Percentiles rank a stretch among this genome's conserved stretches.
Conservation (phyloP, 2,888 invertebrate genomes). For the Neoaliturus tenellus region DNA sequence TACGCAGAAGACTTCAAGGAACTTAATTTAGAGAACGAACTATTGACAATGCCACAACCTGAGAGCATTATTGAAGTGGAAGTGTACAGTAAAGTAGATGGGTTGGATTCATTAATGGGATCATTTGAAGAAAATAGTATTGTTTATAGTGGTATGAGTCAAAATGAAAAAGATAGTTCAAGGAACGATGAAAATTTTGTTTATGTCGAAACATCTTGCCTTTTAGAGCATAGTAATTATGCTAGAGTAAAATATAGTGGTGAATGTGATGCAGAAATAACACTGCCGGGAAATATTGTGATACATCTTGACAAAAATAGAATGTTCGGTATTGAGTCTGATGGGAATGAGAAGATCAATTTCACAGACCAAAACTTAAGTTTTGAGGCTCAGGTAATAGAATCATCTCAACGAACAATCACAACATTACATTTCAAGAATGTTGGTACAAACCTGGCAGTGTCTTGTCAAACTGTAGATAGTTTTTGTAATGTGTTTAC, state of each 20-base stretch:
- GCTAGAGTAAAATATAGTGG: neutral
- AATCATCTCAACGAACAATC: neutral
- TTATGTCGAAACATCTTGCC: neutral
- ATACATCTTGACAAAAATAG: neutral
- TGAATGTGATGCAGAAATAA: neutral
- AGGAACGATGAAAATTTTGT: neutral
- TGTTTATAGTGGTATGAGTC: neutral
- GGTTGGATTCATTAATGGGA: neutral
- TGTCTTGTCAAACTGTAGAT: slow-evolving; percentile 18
- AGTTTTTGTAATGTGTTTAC: slow-evolving; percentile 37
- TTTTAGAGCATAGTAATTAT: slow-evolving; percentile 26
- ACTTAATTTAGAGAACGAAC: neutral
- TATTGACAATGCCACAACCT: neutral
- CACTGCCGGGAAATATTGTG: slow-evolving; percentile 7
- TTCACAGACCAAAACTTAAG: neutral
- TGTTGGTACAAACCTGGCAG: neutral
- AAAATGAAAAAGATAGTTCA: neutral
- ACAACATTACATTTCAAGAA: slow-evolving; percentile 21
- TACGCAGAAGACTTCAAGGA: neutral
- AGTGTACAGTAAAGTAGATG: neutral
- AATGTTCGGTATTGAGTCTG: neutral
- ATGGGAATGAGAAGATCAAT: slow-evolving; percentile 7
- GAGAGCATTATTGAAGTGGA: neutral
- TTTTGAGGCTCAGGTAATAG: slow-evolving; percentile 1
- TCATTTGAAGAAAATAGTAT: neutral